phyloP scores from a whole-genome alignment of 2,113 vertebrate genomes.

The Panthera tigris region DNA sequence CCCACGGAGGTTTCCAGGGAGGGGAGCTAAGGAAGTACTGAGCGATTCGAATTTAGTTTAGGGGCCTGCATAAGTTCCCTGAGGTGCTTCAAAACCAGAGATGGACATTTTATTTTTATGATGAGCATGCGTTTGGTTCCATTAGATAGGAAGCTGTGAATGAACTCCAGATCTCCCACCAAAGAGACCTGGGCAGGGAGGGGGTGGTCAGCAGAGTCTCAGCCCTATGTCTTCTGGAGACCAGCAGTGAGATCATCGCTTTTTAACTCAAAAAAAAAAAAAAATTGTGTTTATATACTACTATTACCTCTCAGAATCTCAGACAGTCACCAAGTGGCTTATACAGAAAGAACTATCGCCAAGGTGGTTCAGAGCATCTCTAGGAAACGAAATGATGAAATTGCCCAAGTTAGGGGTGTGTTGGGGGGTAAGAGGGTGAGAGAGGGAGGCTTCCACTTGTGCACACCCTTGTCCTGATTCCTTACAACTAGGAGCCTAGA shows the following conservation, averaged over 20 bases:
- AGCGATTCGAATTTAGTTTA: not conserved
- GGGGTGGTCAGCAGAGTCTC: not conserved
- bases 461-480: not conserved
- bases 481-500: not conserved
- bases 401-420: not conserved
- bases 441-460: not conserved
- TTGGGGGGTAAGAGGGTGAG: too few species aligned
- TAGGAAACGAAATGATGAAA: not conserved
- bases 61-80: not conserved
- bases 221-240: not conserved
- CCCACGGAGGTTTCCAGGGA: not conserved
- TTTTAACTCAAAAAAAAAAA: not conserved
- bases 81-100: not conserved
- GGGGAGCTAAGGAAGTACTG: not conserved
- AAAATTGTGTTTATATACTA: not conserved
- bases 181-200: not conserved
- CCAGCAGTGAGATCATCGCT: not conserved
- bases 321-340: not conserved
- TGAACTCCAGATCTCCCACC: not conserved
- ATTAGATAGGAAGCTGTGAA: not conserved
- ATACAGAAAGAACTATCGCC: not conserved
- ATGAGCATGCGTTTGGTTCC: not conserved
- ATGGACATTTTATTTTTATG: not conserved
- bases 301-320: not conserved
- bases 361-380: not conserved